These are phyloP conservation scores for Cyanoderma ruficeps DNA, from an alignment of 2,113 vertebrate genomes.

Conservation along the genomic window DNA sequence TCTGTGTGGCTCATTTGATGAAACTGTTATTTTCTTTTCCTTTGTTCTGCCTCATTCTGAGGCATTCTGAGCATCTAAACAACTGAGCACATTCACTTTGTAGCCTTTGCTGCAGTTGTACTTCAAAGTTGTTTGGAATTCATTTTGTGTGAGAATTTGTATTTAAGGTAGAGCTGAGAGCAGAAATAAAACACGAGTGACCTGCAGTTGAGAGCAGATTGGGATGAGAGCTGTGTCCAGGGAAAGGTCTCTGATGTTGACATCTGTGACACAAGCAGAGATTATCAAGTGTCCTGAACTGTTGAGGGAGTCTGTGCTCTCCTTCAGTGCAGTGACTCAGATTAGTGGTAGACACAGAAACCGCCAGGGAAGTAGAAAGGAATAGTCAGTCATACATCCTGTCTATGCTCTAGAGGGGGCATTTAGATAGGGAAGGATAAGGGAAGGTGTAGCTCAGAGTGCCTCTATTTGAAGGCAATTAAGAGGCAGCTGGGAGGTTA, in stretches of 20 bases:
- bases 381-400: background rate
- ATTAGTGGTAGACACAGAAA: background rate
- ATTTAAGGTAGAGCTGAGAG: background rate
- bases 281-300: background rate
- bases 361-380: background rate
- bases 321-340: background rate
- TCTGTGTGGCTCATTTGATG: background rate
- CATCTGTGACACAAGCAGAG: background rate
- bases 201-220: background rate
- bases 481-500: background rate
- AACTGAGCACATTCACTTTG: background rate
- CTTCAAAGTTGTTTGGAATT: background rate
- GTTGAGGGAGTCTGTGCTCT: background rate
- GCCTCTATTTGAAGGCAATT: background rate
- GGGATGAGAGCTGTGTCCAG: background rate
- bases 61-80: background rate
- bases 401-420: background rate
- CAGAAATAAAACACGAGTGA: background rate
- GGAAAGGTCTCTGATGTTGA: background rate
- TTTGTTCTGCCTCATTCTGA: background rate
- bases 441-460: background rate
- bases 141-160: background rate
- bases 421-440: background rate
- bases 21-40: background rate
- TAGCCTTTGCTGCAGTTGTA: background rate